phyloP scores from a whole-genome alignment of 2,113 vertebrate species.

The Peromyscus maniculatus region DNA sequence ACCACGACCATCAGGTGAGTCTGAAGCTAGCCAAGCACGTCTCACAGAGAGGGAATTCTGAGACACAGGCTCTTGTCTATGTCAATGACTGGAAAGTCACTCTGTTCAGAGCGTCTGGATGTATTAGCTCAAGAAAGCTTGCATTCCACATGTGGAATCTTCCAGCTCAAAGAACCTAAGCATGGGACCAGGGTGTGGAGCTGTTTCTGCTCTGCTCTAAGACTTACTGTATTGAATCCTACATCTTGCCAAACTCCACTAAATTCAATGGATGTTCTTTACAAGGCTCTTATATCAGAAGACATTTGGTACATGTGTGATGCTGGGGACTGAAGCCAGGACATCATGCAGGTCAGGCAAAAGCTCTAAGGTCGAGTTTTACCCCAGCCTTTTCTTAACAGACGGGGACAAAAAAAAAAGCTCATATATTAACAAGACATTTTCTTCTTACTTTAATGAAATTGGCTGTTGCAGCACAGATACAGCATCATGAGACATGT shows the following conservation, averaged over 20 bases:
- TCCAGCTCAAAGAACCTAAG: neutral
- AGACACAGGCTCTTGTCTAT: neutral
- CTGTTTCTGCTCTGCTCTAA: no score
- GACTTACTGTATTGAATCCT: neutral
- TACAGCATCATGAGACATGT: accelerated
- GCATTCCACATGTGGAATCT: neutral
- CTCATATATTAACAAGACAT: neutral
- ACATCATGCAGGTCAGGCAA: neutral
- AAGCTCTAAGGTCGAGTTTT: neutral
- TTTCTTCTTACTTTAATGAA: neutral
- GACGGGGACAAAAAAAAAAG: neutral
- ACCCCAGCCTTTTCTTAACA: neutral
- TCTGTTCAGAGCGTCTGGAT: neutral
- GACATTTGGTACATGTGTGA: neutral
- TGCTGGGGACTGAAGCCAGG: neutral
- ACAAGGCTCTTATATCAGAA: neutral
- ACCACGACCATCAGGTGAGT: accelerated
- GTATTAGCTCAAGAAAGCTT: neutral
- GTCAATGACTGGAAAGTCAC: neutral
- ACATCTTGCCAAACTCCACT: neutral
- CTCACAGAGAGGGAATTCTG: neutral
- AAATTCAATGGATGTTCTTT: neutral
- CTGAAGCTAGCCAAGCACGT: neutral
- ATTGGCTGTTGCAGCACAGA: neutral
- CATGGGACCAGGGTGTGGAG: accelerated